Conservation (phyloP, 64 coral and sea anemone species). For the Pocillopora damicornis region DNA sequence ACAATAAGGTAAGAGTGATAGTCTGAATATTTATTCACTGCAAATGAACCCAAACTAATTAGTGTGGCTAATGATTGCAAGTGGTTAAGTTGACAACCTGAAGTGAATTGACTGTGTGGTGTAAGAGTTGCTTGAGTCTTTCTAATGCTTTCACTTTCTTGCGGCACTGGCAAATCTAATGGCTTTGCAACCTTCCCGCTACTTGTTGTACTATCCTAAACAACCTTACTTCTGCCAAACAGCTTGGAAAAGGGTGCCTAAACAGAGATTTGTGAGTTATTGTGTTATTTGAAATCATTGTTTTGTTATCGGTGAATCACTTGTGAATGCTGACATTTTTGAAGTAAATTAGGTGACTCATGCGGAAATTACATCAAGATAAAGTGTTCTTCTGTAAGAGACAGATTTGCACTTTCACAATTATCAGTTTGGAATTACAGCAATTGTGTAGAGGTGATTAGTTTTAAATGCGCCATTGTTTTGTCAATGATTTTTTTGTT, state of each 20-base stretch:
- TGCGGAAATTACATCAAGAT: not conserved
- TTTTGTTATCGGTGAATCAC: not conserved
- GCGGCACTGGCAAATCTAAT: not conserved
- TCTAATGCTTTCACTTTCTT: not conserved
- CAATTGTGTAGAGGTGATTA: not conserved
- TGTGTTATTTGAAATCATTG: slow-evolving; percentile 2
- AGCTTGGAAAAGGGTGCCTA: not conserved
- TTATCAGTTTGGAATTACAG: not conserved
- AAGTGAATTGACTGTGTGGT: slow-evolving; percentile 1
- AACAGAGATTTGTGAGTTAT: slow-evolving; percentile 27
- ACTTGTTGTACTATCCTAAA: slow-evolving; percentile 28
- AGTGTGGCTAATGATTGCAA: slow-evolving; percentile 18
- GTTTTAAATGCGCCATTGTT: not conserved
- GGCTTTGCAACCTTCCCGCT: slow-evolving; percentile 9
- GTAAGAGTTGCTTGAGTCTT: not conserved
- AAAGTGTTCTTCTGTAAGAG: not conserved
- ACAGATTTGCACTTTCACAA: not conserved
- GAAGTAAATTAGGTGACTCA: not conserved
- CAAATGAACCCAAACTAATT: slow-evolving; percentile 23
- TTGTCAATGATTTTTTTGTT: not conserved
- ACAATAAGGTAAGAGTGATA: slow-evolving; percentile 27
- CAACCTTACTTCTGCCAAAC: not conserved
- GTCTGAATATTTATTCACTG: not conserved
- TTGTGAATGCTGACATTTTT: not conserved
- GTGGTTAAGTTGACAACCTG: slow-evolving; percentile 13